Evolutionary conservation across 2,797 vertebrate species (phyloP).

Genomic region (Emydoidea blandingii): DNA sequence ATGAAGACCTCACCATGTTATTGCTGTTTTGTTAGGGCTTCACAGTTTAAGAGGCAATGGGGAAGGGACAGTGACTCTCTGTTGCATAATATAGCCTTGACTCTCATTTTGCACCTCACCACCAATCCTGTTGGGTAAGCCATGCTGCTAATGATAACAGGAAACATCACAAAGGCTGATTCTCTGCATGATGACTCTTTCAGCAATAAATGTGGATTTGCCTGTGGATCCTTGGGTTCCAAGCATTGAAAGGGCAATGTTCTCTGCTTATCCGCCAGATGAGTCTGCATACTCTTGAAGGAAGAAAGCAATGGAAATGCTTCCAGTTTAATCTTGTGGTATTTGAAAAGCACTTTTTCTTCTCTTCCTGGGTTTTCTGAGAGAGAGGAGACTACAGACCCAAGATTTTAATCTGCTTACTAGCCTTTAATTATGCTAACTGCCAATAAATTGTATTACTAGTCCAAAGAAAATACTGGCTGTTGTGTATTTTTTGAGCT

Average conservation of each 20-base stretch:
- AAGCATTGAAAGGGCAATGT: not conserved
- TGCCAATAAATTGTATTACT: constrained; percentile 65
- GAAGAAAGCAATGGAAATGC: constrained; percentile 40
- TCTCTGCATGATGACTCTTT: not conserved
- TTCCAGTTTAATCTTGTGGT: constrained; percentile 39
- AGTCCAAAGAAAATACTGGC: constrained; percentile 74
- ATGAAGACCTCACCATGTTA: not conserved
- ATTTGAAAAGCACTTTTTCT: constrained; percentile 37
- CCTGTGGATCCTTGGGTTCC: constrained; percentile 37
- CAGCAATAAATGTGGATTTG: not conserved
- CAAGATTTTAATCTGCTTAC: constrained; percentile 73
- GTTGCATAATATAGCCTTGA: not conserved
- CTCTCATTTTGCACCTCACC: not conserved
- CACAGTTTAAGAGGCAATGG: accelerated
- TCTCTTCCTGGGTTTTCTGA: constrained; percentile 33
- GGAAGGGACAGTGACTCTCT: not conserved
- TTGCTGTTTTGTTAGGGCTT: not conserved
- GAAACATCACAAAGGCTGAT: not conserved
- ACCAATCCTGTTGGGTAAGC: not conserved
- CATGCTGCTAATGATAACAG: not conserved
- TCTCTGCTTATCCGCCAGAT: not conserved
- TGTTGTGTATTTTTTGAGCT: constrained; percentile 63
- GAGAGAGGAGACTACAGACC: constrained; percentile 51
- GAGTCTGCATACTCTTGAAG: constrained; percentile 35
- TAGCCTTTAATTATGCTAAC: constrained; percentile 78